These are phyloP conservation scores for Apodemia duryi DNA, from an alignment of 2,888 invertebrate species.

Conservation along the genomic window DNA sequence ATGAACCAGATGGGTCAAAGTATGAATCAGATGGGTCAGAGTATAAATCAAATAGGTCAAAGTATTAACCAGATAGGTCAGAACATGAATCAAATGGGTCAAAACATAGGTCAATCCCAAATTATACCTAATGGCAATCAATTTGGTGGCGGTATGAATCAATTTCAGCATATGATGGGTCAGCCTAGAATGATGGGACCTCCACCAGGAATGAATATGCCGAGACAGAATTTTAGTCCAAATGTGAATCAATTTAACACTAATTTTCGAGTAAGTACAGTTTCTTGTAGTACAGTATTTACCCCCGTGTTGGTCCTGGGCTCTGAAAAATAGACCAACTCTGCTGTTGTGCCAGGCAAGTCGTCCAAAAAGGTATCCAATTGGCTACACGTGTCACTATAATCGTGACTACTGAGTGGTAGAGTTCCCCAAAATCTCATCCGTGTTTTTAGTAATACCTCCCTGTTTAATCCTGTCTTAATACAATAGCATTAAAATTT, in stretches of 20 bases:
- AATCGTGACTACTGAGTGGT: too few relatives aligned
- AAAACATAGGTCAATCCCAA: slow-evolving; percentile 30
- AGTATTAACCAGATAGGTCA: slow-evolving; percentile 39
- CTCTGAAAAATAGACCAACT: too few relatives aligned
- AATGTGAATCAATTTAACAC: slow-evolving; percentile 58
- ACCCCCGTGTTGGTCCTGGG: background rate
- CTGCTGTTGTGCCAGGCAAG: too few relatives aligned
- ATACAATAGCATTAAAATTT: too few relatives aligned
- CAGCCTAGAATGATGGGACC: slow-evolving; percentile 63
- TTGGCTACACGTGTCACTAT: too few relatives aligned
- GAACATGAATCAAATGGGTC: slow-evolving; percentile 37
- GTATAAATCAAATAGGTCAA: slow-evolving; percentile 34
- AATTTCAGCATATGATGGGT: slow-evolving; percentile 58
- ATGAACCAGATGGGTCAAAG: slow-evolving; percentile 46
- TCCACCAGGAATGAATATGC: slow-evolving; percentile 62
- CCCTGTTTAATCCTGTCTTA: too few relatives aligned
- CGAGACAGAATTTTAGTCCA: slow-evolving; percentile 58
- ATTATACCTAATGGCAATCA: slow-evolving; percentile 60
- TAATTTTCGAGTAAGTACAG: slow-evolving; percentile 67
- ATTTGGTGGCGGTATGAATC: slow-evolving; percentile 53
- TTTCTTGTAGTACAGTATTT: background rate
- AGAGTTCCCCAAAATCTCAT: too few relatives aligned
- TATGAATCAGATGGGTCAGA: slow-evolving; percentile 42
- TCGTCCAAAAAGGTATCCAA: too few relatives aligned
- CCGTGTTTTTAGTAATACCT: too few relatives aligned